A percentile compares a stretch with the other conserved stretches of the same genome.
These are phyloP conservation scores for Smutsia gigantea DNA, from an alignment of 2,797 vertebrate species.

Conservation along the genomic window DNA sequence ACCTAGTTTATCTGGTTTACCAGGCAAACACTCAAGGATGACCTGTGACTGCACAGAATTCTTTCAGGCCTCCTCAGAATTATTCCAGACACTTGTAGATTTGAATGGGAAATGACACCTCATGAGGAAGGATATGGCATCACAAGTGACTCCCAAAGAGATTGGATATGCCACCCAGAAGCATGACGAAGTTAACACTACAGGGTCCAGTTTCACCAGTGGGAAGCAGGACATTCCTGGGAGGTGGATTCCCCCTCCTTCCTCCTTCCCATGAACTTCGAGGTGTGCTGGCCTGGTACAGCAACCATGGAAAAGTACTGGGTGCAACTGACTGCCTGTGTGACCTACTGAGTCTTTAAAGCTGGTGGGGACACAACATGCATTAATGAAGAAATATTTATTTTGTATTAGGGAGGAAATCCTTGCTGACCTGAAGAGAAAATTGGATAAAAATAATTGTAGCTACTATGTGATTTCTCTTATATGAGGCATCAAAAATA, in stretches of 20 bases:
- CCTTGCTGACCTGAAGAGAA: background rate
- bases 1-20: background rate
- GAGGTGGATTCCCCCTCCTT: background rate
- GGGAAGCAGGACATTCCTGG: background rate
- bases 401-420: background rate
- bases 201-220: background rate
- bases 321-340: background rate
- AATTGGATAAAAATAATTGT: background rate
- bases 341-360: background rate
- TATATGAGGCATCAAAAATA: background rate
- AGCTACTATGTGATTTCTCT: background rate
- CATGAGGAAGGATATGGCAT: background rate
- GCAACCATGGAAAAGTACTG: background rate
- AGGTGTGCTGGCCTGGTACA: too few species aligned
- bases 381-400: background rate
- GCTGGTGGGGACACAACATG: background rate
- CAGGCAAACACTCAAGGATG: background rate
- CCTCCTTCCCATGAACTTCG: background rate
- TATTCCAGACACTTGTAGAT: background rate
- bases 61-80: background rate
- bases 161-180: background rate
- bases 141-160: background rate
- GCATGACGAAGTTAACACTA: background rate
- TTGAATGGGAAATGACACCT: background rate
- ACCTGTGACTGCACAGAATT: background rate